Evolutionary conservation across 1,140 invertebrate genomes (phyloP).

Genomic region (Caenorhabditis remanei): DNA sequence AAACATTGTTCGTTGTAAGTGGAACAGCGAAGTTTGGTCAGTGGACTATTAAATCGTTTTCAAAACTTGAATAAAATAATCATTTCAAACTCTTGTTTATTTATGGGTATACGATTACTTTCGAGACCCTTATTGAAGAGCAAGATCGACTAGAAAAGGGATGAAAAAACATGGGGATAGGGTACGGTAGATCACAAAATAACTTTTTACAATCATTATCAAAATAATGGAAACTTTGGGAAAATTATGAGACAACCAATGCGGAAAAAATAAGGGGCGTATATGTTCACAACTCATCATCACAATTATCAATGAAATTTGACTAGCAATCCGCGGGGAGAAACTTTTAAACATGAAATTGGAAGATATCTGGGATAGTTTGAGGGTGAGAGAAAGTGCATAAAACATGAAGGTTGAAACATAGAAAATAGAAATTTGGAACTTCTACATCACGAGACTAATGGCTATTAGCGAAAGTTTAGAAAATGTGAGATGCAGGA

Average conservation of each 20-base stretch:
- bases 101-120: background rate
- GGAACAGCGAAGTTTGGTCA: slow-evolving; percentile 69
- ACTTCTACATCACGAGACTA: background rate
- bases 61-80: background rate
- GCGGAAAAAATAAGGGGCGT: background rate
- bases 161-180: background rate
- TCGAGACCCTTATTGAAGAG: slow-evolving; percentile 11
- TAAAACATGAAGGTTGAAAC: background rate
- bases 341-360: background rate
- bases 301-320: background rate
- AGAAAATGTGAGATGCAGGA: background rate
- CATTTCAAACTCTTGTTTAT: background rate
- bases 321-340: background rate
- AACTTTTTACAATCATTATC: slow-evolving; percentile 57
- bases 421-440: background rate
- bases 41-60: slow-evolving; percentile 61
- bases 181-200: slow-evolving; percentile 28
- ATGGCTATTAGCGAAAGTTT: background rate
- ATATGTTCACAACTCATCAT: slow-evolving; percentile 44
- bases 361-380: background rate
- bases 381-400: slow-evolving; percentile 36
- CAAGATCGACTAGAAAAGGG: slow-evolving; percentile 26
- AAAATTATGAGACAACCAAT: background rate
- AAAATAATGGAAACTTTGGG: slow-evolving; percentile 19
- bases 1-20: slow-evolving; percentile 64